A percentile compares a stretch with the other conserved stretches of the same genome.
phyloP scores from a whole-genome alignment of 2,113 vertebrate genomes.

The Gymnarchus niloticus region DNA sequence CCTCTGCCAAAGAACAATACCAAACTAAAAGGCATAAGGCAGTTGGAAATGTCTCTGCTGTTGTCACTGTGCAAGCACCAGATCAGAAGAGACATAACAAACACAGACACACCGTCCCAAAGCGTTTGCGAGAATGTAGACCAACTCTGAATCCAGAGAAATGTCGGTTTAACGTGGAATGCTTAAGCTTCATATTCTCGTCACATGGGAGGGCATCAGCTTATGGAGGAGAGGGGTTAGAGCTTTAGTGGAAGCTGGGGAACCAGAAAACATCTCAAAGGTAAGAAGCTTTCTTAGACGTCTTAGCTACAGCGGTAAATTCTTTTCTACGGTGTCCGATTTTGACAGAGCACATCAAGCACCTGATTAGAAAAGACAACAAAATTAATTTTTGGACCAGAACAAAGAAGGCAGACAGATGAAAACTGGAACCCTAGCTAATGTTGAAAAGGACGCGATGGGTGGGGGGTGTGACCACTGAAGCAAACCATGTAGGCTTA shows the following conservation, averaged over 20 bases:
- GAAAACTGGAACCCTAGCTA: slow-evolving; percentile 20
- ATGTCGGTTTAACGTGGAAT: neutral
- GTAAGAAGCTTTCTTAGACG: neutral
- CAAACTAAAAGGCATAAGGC: neutral
- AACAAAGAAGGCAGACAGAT: slow-evolving; percentile 26
- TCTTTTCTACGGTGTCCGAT: neutral
- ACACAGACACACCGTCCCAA: neutral
- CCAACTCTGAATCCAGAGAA: neutral
- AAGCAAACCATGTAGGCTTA: slow-evolving; percentile 28
- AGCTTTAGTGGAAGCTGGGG: neutral
- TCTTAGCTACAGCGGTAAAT: neutral
- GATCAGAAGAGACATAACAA: neutral
- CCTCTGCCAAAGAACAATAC: neutral
- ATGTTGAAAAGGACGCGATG: slow-evolving; percentile 31
- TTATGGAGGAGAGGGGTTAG: neutral
- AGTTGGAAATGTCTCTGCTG: neutral
- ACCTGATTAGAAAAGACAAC: neutral
- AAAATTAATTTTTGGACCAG: slow-evolving; percentile 11
- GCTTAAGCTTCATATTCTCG: neutral
- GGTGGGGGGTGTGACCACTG: slow-evolving; percentile 20
- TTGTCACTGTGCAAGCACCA: neutral
- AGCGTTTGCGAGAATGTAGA: neutral
- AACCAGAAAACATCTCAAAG: neutral
- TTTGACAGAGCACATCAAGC: neutral
- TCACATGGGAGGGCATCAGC: neutral